Evolutionary conservation across 2,888 invertebrate species (phyloP), one percentile per base, ranked within the genome.

Genomic region (Rhimphoctona megacephalus): DNA sequence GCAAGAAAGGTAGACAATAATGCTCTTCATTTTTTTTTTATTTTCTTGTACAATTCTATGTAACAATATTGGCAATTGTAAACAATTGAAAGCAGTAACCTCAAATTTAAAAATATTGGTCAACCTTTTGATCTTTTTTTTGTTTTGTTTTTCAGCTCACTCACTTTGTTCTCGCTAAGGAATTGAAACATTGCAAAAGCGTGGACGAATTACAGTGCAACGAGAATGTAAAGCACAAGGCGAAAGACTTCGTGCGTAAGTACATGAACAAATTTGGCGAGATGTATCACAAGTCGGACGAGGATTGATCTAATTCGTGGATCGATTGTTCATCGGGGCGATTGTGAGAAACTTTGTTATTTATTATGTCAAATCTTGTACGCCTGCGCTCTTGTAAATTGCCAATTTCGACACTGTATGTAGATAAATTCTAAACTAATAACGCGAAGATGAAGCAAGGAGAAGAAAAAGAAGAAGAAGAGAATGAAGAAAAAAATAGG

Each of bases 201-300:
- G 97, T 98, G 3, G 97, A 98, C 88, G 98, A 98, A 91, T 95
- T 98, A 74, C 96, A 97, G 77, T 98, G 98, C 91, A 98, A 97
- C 54, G 98, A 98, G 90, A 98, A 98, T 83, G 99, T 99, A 9
- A 98, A 98, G 91, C 97, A 97, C 90, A 99, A 99, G 94, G 98
- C 99, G 30, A 97, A 97, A 94, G 99, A 98, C 94, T 99, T 98
- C 94, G 98, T 99, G 81, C 97, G 96, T 92, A 99, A 98, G 93
- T 99, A 99, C 94, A 99, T 99, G 99, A 96, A 97, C 36, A 98
- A 98, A 94, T 99, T 98, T 94, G 98, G 98, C 0, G 96, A 97
- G 2, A 96, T 97, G 46, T 98, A 98, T 95, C 95, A 95, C 88
- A 95, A 97, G 89, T 96, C 96, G 14, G 97, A 97, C 90, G 97